Percentiles rank a stretch among this genome's conserved stretches.
Conservation (phyloP, 2,113 vertebrate genomes). For the Festucalex cinctus region DNA sequence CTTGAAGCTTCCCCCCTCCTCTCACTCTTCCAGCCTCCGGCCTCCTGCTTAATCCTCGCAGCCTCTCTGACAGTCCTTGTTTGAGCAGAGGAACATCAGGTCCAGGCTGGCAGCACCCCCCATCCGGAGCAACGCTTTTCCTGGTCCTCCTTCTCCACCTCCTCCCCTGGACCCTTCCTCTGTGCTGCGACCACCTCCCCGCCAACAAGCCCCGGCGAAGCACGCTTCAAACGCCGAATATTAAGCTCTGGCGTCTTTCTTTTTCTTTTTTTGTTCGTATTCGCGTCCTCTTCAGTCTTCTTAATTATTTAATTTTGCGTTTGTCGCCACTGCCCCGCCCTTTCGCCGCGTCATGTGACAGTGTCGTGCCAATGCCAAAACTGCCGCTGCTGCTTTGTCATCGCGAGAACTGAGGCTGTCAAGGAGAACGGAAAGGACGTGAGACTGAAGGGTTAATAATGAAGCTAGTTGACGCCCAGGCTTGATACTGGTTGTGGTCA, state of each 20-base stretch:
- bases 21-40: slow-evolving; percentile 42
- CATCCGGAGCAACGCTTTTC: slow-evolving; percentile 17
- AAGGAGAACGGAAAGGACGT: slow-evolving; percentile 11
- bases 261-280: slow-evolving; percentile 41
- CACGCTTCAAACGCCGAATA: slow-evolving; percentile 27
- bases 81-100: slow-evolving; percentile 41
- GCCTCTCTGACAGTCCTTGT: slow-evolving; percentile 29
- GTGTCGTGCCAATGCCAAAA: slow-evolving; percentile 35
- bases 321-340: slow-evolving; percentile 46
- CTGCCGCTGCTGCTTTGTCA: slow-evolving; percentile 29
- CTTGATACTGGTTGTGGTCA: slow-evolving; percentile 31
- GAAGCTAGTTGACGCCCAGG: slow-evolving; percentile 6
- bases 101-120: slow-evolving; percentile 24
- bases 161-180: slow-evolving; percentile 22
- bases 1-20: slow-evolving; percentile 45
- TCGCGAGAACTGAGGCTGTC: slow-evolving; percentile 54
- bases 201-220: slow-evolving; percentile 28
- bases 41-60: slow-evolving; percentile 62
- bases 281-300: not conserved
- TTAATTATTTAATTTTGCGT: slow-evolving; percentile 56
- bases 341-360: slow-evolving; percentile 58
- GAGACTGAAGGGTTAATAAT: slow-evolving; percentile 33
- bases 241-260: slow-evolving; percentile 31
- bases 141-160: slow-evolving; percentile 31
- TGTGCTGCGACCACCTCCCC: slow-evolving; percentile 24